Evolutionary conservation across 92 coral and sea anemone species (phyloP), one percentile per base, ranked within the genome.

Genomic region (Micromussa lordhowensis): DNA sequence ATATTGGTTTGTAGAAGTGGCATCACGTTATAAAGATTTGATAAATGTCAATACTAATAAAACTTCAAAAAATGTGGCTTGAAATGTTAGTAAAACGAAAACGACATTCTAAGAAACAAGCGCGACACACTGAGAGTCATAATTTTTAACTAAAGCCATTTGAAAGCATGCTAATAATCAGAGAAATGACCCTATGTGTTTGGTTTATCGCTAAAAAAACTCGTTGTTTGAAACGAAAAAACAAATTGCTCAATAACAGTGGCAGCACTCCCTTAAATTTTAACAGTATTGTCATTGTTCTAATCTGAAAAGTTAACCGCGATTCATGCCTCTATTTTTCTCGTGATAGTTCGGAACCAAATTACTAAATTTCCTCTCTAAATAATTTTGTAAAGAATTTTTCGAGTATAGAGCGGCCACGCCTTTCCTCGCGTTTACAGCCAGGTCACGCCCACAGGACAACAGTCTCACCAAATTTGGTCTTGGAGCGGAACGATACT

Each of bases 371-470:
- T 78, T 81, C 82, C 69, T 29, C 22, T 72, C 59, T 55, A 74
- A 11, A 70, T 16, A 48, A 53, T 57, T 63, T 30, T 15, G 53
- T 22, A 73, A 32, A 73, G 78, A 73, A 73, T 16, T 15, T 29
- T 26, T 57, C 15, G 32, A 22, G 71, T 51, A 34, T 7, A 58
- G 29, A 13, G 72, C 0, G 75, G 36, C 75, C 58, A n/a, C 82
- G 28, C 88, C 88, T 79, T 73, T 85, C 88, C 88, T 82, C 49
- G 11, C 53, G 87, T 83, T 53, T 26, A 38, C 38, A 22, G 44
- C n/a, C 9, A 55, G 5, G 48, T 26, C 26, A 38, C 81, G 21
- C 82, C 88, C 61, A 40, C 55, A 55, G 34, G 28, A 28, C 8
- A 82, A 3, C 35, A 28, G 32, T 32, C 30, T 51, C 21, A 51